Evolutionary conservation across 1,140 invertebrate species (phyloP).

Genomic region (Trigoniulus corallinus): DNA sequence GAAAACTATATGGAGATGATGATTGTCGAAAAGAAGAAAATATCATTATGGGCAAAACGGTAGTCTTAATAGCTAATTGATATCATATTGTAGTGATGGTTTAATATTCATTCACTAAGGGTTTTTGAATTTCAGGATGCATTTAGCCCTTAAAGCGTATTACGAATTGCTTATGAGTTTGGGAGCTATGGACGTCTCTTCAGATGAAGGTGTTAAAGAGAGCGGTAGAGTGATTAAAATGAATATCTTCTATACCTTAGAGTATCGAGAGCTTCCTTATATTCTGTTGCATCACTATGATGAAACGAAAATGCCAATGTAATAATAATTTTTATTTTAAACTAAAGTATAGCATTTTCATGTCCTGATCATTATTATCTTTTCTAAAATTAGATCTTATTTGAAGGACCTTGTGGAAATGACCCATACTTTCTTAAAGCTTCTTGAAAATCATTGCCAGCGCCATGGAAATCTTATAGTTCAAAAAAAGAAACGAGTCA

Average conservation of each 20-base stretch:
- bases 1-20: constrained; percentile 80
- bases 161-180: constrained; percentile 48
- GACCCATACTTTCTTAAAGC: constrained; percentile 78
- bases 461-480: constrained; percentile 46
- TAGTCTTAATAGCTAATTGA: constrained; percentile 9
- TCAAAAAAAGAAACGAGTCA: constrained; percentile 48
- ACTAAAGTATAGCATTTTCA: no score
- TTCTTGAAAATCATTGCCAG: constrained; percentile 64
- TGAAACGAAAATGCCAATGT: constrained; percentile 71
- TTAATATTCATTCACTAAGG: constrained; percentile 6
- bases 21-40: constrained; percentile 67
- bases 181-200: constrained; percentile 55
- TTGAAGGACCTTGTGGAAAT: constrained; percentile 75
- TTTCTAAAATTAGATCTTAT: constrained; percentile 37
- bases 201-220: constrained; percentile 45
- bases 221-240: constrained; percentile 71
- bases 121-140: no score
- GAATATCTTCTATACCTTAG: constrained; percentile 83
- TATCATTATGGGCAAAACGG: constrained; percentile 58
- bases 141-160: constrained; percentile 55
- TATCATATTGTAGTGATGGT: not conserved
- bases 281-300: constrained; percentile 62
- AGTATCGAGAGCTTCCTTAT: constrained; percentile 81
- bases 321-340: constrained; percentile 20
- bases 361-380: not conserved